Evolutionary conservation across 2,888 invertebrate genomes (phyloP), one percentile per base, ranked within the genome.

Genomic region (Rambutsinella grinnellia): DNA sequence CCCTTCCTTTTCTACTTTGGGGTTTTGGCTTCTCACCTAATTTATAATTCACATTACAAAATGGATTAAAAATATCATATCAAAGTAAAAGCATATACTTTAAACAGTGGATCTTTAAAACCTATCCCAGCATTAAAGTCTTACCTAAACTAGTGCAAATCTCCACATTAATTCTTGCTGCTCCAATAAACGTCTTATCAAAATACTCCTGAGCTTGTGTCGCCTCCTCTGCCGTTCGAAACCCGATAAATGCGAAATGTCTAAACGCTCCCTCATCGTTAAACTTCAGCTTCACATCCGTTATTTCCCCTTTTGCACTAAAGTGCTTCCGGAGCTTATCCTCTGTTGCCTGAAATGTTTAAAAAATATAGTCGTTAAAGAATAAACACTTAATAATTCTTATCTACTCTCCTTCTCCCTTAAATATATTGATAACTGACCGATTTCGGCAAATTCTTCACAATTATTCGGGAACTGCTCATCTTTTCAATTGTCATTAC

Each of bases 201-300:
- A 96, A 95, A 85, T 92, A 91, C 19, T 92, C 88, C 36, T 92
- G 89, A 0, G 98, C 98, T 36, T 89, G 89, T 58, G 90, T 85
- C 0, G 96, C 97, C 85, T 95, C 93, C 58, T 92, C 91, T 78
- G 93, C 93, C 23, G 89, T 91, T 85, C 94, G 92, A 86, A 91
- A 99, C 6, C 99, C 99, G 83, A 99, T 89, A 86, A 99, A 99
- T 3, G 93, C 96, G 88, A 99, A 99, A 84, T 93, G 92, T 75
- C 99, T 90, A 86, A 99, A 99, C 85, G 92, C 92, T 8, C 98
- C 97, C 88, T 95, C 93, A 83, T 92, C 90, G 0, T 95, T 96
- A 85, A 93, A 97, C 86, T 98, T 99, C 6, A 99, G 87, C 85
- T 96, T 94, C 6, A 97, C 90, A 88, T 99, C 99, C 6, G 98